Evolutionary conservation across 2,888 invertebrate genomes (phyloP).

Genomic region (Mythimna vitellina): DNA sequence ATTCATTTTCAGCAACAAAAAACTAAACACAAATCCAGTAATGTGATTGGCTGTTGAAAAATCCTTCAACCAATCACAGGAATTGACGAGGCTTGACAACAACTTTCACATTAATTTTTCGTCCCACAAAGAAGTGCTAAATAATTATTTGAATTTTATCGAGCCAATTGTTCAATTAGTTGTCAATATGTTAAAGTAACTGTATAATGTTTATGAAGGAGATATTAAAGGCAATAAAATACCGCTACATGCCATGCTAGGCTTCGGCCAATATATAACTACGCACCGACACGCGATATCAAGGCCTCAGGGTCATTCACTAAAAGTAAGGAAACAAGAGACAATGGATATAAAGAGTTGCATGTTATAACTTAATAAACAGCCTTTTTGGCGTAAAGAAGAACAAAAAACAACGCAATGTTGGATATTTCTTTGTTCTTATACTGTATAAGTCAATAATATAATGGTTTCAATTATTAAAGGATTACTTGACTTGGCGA

Average conservation of each 20-base stretch:
- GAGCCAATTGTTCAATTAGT: not conserved
- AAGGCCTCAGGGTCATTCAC: constrained; percentile 57
- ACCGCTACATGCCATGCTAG: constrained; percentile 32
- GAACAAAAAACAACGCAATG: not conserved
- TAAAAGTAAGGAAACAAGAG: constrained; percentile 38
- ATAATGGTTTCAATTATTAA: not conserved
- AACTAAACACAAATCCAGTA: too few species aligned
- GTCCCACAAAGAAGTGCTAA: not conserved
- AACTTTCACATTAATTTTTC: not conserved
- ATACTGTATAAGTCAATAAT: not conserved
- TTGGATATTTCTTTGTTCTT: constrained; percentile 4
- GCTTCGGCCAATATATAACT: constrained; percentile 35
- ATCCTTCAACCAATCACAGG: not conserved
- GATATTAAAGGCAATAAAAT: constrained; percentile 25
- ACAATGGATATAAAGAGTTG: constrained; percentile 41
- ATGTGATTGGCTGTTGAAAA: not conserved
- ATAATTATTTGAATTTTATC: not conserved
- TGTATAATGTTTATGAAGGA: not conserved
- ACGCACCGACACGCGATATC: constrained; percentile 51
- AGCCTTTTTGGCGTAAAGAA: not conserved
- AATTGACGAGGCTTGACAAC: not conserved
- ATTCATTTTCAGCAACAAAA: not conserved
- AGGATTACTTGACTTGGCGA: not conserved
- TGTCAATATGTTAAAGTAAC: not conserved
- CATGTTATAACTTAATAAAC: not conserved